Conservation (phyloP, 1,140 invertebrate species). For the Pomacea maculata region DNA sequence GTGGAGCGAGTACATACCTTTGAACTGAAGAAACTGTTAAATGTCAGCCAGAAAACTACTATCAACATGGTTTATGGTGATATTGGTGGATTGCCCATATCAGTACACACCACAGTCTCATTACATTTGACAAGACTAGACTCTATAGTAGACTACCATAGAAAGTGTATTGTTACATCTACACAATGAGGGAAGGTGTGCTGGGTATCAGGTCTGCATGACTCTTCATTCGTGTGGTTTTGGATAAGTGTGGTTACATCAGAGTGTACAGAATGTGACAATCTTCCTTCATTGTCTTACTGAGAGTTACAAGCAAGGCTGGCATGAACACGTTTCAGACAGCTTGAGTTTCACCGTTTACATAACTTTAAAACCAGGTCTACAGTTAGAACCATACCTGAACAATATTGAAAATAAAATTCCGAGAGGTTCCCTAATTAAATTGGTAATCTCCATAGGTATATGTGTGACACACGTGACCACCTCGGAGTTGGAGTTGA, state of each 20-base stretch:
- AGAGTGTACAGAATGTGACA: background rate
- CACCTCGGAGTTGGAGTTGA: too few species aligned
- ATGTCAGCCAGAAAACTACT: background rate
- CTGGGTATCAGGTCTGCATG: background rate
- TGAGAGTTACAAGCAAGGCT: background rate
- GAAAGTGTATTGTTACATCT: background rate
- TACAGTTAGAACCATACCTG: background rate
- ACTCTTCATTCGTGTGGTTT: background rate
- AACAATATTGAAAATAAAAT: background rate
- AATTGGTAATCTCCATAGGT: too few species aligned
- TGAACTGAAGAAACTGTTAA: background rate
- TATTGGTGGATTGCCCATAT: background rate
- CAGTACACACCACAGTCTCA: background rate
- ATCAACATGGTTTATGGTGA: background rate
- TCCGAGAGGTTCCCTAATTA: too few species aligned
- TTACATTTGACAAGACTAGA: background rate
- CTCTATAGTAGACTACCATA: background rate
- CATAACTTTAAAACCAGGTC: background rate
- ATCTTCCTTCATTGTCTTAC: background rate
- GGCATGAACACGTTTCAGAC: background rate
- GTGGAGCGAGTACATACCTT: background rate
- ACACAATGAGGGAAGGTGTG: background rate
- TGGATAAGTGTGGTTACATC: background rate
- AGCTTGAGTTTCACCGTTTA: background rate
- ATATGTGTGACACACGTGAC: too few species aligned